These are phyloP conservation scores for Paradoxurus hermaphroditus DNA, from an alignment of 2,113 vertebrate species.

Conservation along the genomic window DNA sequence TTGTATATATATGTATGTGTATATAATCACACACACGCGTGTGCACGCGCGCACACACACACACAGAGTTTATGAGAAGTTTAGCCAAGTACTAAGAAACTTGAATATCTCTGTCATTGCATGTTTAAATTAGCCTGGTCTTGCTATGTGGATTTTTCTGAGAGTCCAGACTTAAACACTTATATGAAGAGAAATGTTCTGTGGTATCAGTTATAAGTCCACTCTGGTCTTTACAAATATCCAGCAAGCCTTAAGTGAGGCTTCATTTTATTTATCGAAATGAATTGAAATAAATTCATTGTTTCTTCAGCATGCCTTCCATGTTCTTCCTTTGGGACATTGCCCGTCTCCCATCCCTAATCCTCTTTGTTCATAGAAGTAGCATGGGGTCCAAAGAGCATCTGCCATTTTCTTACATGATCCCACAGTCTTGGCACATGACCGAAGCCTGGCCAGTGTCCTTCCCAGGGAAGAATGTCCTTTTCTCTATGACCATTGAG, in stretches of 20 bases:
- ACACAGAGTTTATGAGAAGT: not conserved
- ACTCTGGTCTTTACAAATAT: not conserved
- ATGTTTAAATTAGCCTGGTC: not conserved
- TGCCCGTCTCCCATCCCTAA: not conserved
- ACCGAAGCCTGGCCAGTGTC: not conserved
- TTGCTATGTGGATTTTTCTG: not conserved
- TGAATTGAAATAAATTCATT: not conserved
- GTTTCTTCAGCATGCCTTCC: not conserved
- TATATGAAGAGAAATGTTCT: not conserved
- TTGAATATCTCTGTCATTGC: not conserved
- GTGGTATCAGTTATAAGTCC: not conserved
- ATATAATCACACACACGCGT: too few species aligned
- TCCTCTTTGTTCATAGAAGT: not conserved
- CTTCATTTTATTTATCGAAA: too few species aligned
- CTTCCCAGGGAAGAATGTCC: not conserved
- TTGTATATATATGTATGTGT: too few species aligned
- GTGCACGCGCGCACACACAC: not conserved
- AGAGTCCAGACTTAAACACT: not conserved
- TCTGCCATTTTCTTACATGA: not conserved
- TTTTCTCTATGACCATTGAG: not conserved
- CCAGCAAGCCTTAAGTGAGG: not conserved
- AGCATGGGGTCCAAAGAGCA: not conserved
- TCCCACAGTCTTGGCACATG: not conserved
- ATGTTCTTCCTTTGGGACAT: not conserved
- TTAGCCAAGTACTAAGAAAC: not conserved